Conservation (phyloP, 2,888 invertebrate genomes). For the Platycnemis pennipes region DNA sequence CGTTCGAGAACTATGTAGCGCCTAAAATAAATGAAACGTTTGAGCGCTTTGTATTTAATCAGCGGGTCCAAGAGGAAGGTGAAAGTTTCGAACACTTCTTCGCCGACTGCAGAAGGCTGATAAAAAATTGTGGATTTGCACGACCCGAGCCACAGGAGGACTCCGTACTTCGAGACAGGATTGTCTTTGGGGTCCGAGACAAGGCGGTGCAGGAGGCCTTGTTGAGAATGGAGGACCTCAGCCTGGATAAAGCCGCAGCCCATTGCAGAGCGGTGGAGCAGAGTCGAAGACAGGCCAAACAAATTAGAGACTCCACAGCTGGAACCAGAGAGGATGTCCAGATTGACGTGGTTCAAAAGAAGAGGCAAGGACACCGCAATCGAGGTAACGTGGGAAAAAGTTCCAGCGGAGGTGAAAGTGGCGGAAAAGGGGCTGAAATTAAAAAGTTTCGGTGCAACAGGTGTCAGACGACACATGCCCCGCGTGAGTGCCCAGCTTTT, state of each 20-base stretch:
- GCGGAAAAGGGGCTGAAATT: not conserved
- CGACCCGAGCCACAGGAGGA: not conserved
- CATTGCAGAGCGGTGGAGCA: slow-evolving; percentile 25
- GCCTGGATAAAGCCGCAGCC: not conserved
- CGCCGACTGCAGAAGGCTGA: slow-evolving; percentile 6
- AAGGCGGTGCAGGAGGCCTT: slow-evolving; percentile 11
- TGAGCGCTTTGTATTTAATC: not conserved
- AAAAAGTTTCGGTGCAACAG: not conserved
- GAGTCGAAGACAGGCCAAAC: not conserved
- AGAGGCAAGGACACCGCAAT: not conserved
- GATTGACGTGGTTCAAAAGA: not conserved
- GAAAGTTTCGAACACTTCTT: not conserved
- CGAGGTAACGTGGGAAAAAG: not conserved
- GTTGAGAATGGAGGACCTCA: not conserved
- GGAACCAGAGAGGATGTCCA: not conserved
- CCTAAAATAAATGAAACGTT: slow-evolving; percentile 1
- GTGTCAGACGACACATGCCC: not conserved
- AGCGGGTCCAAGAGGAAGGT: not conserved
- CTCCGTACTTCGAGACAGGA: not conserved
- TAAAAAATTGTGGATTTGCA: not conserved
- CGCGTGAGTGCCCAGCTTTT: not conserved
- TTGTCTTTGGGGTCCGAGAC: too few species aligned
- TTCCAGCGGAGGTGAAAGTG: too few species aligned
- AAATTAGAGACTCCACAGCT: not conserved
- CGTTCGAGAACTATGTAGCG: not conserved